A percentile compares a stretch with the other conserved stretches of the same genome.
Conservation (phyloP, 92 coral and sea anemone species). For the Heliopora coerulea region DNA sequence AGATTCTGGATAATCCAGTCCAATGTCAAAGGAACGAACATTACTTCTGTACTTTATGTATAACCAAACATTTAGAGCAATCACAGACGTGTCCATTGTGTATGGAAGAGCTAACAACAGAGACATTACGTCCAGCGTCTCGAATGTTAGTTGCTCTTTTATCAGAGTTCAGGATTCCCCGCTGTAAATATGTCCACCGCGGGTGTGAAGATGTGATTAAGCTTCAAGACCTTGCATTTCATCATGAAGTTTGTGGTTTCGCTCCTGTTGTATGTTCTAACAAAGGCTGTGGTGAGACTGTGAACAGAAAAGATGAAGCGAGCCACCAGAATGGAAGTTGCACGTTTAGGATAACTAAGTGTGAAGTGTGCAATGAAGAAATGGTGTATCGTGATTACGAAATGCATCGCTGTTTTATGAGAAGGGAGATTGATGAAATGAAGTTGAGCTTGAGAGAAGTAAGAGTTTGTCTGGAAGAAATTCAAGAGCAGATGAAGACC, state of each 20-base stretch:
- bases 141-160: slow-evolving; percentile 7
- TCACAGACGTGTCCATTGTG: slow-evolving; percentile 38
- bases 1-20: slow-evolving; percentile 38
- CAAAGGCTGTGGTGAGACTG: slow-evolving; percentile 3
- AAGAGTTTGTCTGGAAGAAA: neutral
- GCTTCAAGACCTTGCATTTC: slow-evolving; percentile 1
- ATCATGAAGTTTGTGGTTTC: slow-evolving; percentile 13
- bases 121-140: slow-evolving; percentile 48
- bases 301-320: slow-evolving; percentile 1
- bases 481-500: neutral
- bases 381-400: slow-evolving; percentile 15
- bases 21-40: slow-evolving; percentile 22
- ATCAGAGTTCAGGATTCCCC: slow-evolving; percentile 11
- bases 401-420: slow-evolving; percentile 16
- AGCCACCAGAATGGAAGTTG: slow-evolving; percentile 2
- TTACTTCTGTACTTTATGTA: slow-evolving; percentile 7
- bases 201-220: slow-evolving; percentile 1
- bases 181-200: neutral
- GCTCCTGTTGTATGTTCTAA: slow-evolving; percentile 16
- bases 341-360: neutral
- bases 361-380: neutral
- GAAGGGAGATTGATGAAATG: slow-evolving; percentile 24
- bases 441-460: neutral
- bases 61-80: slow-evolving; percentile 16
- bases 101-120: slow-evolving; percentile 33